Conservation (phyloP, 2,113 vertebrate genomes). For the Conger conger region DNA sequence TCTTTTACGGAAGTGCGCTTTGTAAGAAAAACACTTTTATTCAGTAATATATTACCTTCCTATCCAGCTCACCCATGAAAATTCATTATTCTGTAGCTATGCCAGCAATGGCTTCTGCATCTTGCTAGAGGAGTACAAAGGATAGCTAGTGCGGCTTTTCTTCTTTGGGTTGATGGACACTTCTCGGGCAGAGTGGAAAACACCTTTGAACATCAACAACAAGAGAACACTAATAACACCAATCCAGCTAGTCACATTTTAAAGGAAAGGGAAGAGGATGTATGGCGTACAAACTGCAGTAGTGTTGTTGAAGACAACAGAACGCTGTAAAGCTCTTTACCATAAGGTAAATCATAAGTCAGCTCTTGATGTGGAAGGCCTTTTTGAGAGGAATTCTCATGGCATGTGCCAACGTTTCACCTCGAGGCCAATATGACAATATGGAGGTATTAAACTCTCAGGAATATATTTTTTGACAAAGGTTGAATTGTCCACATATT, state of each 20-base stretch:
- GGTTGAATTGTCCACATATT: background rate
- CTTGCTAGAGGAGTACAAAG: background rate
- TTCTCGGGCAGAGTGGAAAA: no score
- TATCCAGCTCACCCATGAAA: background rate
- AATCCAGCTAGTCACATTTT: no score
- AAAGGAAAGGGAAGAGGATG: no score
- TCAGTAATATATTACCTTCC: slow-evolving; percentile 1
- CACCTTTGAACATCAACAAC: no score
- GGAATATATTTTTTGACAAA: background rate
- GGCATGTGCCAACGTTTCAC: background rate
- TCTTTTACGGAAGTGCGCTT: slow-evolving; percentile 14
- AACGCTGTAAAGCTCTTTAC: no score
- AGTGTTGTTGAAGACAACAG: no score
- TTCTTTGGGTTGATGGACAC: no score
- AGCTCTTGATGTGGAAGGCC: background rate
- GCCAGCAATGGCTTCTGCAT: background rate
- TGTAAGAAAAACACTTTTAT: slow-evolving; percentile 7
- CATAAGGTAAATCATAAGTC: background rate
- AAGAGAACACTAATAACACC: no score
- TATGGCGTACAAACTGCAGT: no score
- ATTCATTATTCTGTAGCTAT: background rate
- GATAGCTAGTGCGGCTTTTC: no score
- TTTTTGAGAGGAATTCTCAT: background rate
- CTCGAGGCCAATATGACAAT: background rate
- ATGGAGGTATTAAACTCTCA: background rate